A percentile compares a stretch with the other conserved stretches of the same genome.
Conservation (phyloP, 2,797 vertebrate genomes). For the Acanthurus lineatus region DNA sequence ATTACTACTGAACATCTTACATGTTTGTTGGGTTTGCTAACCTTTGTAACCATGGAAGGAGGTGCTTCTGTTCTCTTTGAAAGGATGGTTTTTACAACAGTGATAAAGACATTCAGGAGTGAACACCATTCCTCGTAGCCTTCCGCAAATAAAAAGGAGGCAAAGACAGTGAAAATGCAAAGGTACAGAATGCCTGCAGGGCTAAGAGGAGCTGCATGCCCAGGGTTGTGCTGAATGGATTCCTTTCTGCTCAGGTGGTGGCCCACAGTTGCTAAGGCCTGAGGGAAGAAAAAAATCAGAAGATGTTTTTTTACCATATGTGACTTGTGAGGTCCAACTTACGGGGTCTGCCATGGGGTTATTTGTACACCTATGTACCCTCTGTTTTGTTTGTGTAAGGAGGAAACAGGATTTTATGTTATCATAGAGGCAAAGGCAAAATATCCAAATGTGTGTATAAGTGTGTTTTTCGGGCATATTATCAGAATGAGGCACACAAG, state of each 20-base stretch:
- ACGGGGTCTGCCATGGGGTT: not conserved
- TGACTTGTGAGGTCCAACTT: constrained; percentile 32
- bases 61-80: constrained; percentile 9
- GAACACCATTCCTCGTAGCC: constrained; percentile 31
- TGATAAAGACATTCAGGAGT: constrained; percentile 42
- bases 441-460: not conserved
- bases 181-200: constrained; percentile 58
- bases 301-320: constrained; percentile 22
- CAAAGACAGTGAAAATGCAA: constrained; percentile 53
- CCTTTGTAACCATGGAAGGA: constrained; percentile 35
- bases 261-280: constrained; percentile 61
- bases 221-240: constrained; percentile 61
- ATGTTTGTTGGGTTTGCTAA: constrained; percentile 18
- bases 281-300: constrained; percentile 40
- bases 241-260: constrained; percentile 56
- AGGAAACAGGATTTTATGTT: constrained; percentile 19
- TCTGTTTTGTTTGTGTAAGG: not conserved
- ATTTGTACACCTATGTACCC: constrained; percentile 7
- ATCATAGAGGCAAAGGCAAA: not conserved
- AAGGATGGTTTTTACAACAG: constrained; percentile 30
- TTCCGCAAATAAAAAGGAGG: constrained; percentile 43
- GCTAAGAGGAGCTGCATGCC: constrained; percentile 46
- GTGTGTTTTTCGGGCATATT: constrained; percentile 15
- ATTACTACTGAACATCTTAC: not conserved
- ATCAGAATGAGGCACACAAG: constrained; percentile 14